These are phyloP conservation scores for Conus canariensis DNA, from an alignment of 2,888 invertebrate species.

Conservation along the genomic window DNA sequence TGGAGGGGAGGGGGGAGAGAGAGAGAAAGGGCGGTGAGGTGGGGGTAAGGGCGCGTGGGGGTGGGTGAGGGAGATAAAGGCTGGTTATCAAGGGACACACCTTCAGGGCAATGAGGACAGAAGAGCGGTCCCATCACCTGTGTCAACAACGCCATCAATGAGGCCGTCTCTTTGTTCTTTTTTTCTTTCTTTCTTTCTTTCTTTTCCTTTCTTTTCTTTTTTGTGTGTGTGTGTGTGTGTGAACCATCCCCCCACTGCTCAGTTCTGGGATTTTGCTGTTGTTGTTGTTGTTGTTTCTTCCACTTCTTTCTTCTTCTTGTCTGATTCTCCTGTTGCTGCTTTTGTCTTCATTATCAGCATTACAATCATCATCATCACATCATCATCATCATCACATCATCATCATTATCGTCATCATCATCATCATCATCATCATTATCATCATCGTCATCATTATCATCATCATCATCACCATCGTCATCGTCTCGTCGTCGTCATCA, in stretches of 20 bases:
- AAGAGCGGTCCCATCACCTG: no score
- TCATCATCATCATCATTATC: constrained; percentile 4
- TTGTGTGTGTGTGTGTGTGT: no score
- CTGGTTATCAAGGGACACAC: background rate
- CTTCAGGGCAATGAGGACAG: no score
- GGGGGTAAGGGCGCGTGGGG: background rate
- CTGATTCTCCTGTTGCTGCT: no score
- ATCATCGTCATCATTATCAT: background rate
- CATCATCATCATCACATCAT: background rate
- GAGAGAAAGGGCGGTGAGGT: background rate
- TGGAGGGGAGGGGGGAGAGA: background rate
- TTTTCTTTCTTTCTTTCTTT: no score
- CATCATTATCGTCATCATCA: no score
- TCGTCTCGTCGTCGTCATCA: background rate
- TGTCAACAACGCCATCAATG: background rate
- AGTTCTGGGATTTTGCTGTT: no score
- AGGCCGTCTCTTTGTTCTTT: no score
- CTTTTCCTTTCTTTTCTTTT: no score
- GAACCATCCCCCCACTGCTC: no score
- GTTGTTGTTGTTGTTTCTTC: no score
- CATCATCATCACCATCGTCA: background rate
- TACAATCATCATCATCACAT: background rate
- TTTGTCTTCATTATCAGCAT: background rate
- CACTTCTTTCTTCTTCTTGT: no score
- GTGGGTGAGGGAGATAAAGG: background rate